Evolutionary conservation across 2,113 vertebrate species (phyloP).

Genomic region (Sturnus vulgaris): DNA sequence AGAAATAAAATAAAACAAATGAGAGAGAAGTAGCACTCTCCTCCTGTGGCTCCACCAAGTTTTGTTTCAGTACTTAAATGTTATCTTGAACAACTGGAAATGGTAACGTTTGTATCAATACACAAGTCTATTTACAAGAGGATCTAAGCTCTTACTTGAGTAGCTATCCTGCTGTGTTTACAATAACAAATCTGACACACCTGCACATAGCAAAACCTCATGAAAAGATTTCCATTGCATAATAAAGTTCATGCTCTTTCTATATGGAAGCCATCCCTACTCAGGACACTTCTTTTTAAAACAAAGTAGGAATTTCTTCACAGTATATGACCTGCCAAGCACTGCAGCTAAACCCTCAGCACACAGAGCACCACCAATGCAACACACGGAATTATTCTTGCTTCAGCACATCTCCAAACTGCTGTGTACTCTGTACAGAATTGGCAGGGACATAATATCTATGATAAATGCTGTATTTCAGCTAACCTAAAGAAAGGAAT

Average conservation of each 20-base stretch:
- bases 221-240: constrained; percentile 41
- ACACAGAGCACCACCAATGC: neutral
- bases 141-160: neutral
- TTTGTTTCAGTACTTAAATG: neutral
- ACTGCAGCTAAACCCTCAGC: neutral
- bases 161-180: constrained; percentile 5
- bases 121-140: neutral
- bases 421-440: neutral
- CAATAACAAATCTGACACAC: constrained; percentile 34
- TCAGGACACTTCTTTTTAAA: neutral
- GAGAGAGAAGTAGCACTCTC: neutral
- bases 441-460: neutral
- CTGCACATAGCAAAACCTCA: constrained; percentile 37
- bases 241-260: constrained; percentile 48
- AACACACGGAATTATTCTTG: neutral
- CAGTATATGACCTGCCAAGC: neutral
- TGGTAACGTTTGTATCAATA: neutral
- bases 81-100: constrained; percentile 10
- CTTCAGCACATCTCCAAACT: neutral
- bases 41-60: neutral
- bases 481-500: neutral
- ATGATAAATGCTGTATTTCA: neutral
- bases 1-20: neutral
- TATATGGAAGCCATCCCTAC: neutral
- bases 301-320: neutral